These are phyloP conservation scores for Cardinalis cardinalis DNA, from an alignment of 2,113 vertebrate species.

Conservation along the genomic window DNA sequence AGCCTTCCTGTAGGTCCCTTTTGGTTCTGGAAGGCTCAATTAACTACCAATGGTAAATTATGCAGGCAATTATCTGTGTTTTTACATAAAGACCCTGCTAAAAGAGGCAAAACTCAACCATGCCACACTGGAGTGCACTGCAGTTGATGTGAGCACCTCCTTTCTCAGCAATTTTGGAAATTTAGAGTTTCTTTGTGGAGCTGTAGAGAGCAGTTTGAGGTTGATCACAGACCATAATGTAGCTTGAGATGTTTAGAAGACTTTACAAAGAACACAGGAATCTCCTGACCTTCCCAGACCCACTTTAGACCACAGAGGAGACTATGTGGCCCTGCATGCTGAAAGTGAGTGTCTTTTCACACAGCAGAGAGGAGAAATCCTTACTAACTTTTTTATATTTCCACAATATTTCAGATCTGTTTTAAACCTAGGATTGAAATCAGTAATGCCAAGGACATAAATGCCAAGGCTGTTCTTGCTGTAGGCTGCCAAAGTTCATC, in stretches of 20 bases:
- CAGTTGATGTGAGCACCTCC: fast-evolving
- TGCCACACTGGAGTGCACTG: fast-evolving
- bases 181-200: neutral
- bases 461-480: neutral
- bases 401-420: neutral
- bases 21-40: neutral
- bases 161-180: neutral
- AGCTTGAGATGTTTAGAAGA: neutral
- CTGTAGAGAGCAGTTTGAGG: fast-evolving
- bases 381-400: neutral
- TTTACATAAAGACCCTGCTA: neutral
- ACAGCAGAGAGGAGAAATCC: neutral
- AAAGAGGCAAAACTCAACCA: neutral
- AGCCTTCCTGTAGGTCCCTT: neutral
- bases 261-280: neutral
- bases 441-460: neutral
- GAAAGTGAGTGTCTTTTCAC: neutral
- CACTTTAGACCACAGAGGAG: neutral
- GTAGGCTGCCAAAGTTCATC: neutral
- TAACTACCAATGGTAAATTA: neutral
- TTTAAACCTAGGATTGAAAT: neutral
- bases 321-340: neutral
- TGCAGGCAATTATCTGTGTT: neutral
- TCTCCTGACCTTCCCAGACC: neutral
- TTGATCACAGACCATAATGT: neutral